Evolutionary conservation across 2,113 vertebrate genomes (phyloP), one percentile per base, ranked within the genome.

Genomic region (crab-eating macaque (Macaca fascicularis)): DNA sequence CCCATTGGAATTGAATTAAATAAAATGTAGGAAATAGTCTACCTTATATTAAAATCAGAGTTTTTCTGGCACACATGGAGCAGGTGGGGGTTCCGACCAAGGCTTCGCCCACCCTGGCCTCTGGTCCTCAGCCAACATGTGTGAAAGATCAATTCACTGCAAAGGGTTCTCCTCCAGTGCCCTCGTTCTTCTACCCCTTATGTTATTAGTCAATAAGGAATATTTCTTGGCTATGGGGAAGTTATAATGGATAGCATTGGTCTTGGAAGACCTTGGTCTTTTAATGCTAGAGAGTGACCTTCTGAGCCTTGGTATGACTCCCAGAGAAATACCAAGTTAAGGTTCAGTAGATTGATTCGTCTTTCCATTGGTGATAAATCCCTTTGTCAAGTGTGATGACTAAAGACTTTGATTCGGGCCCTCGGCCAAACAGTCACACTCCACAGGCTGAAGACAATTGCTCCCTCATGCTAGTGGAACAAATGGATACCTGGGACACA

Each of bases 351-450:
- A 89, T 30, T 59, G 43, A 67, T 52, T 90, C 78, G 32, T 64
- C 83, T 93, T 92, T 90, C 91, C 40, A 78, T 69, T 40, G 8
- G 6, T 92, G 27, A 93, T 61, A 85, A 85, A 92, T 78, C 57
- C 90, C 40, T 90, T 88, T 85, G 38, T 82, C 87, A 93, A 74
- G 17, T 72, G 30, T 72, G n/a, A 32, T 80, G 27, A 94, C 89
- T 86, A 61, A 88, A 94, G 69, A 92, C 35, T 89, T 76, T 83
- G 84, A 87, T 75, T 90, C 78, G 80, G 72, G 48, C 67, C 81
- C 82, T 70, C 6, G 48, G 43, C 79, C 78, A 86, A 95, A 92
- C n/a, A 57, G 12, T 87, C 52, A 57, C 23, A 61, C 8, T 89
- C 61, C 23, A 38, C 35, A 78, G 80, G 27, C 59, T 83, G 79